Conservation (phyloP, 2,113 vertebrate species). For the Lynx canadensis region DNA sequence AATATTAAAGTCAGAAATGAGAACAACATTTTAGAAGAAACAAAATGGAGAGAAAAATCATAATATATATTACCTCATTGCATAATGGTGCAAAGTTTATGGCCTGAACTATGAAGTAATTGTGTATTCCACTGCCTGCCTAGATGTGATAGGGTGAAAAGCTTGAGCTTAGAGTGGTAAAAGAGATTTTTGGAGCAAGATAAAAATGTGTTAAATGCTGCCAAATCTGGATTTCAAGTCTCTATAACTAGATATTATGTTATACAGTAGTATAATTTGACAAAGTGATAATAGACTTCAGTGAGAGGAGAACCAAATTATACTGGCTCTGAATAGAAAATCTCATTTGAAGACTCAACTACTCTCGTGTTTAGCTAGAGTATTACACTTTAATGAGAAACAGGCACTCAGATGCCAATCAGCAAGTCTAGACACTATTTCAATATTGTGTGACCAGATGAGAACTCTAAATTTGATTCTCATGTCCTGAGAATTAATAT, state of each 20-base stretch:
- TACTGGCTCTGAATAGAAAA: slow-evolving; percentile 72
- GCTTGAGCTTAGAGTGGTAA: background rate
- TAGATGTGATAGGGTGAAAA: background rate
- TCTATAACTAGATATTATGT: slow-evolving; percentile 68
- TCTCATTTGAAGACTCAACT: slow-evolving; percentile 75
- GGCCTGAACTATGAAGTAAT: background rate
- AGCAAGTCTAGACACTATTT: slow-evolving; percentile 81
- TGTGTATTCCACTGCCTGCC: background rate
- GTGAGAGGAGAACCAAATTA: slow-evolving; percentile 74
- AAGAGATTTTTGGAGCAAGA: slow-evolving; percentile 46
- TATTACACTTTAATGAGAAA: slow-evolving; percentile 79
- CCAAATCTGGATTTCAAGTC: slow-evolving; percentile 61
- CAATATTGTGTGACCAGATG: slow-evolving; percentile 76
- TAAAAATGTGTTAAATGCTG: slow-evolving; percentile 75
- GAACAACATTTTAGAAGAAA: slow-evolving; percentile 28
- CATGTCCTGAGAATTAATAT: slow-evolving; percentile 73
- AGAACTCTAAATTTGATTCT: slow-evolving; percentile 77
- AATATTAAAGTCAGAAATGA: slow-evolving; percentile 38
- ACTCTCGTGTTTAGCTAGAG: slow-evolving; percentile 69
- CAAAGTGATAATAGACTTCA: slow-evolving; percentile 73
- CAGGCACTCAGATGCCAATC: slow-evolving; percentile 79
- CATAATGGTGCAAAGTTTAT: slow-evolving; percentile 3
- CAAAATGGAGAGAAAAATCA: background rate
- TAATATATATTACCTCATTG: background rate
- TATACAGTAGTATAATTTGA: slow-evolving; percentile 74